A percentile compares a stretch with the other conserved stretches of the same genome.
Evolutionary conservation across 2,888 invertebrate genomes (phyloP).

Genomic region (Platycheirus rosarum): DNA sequence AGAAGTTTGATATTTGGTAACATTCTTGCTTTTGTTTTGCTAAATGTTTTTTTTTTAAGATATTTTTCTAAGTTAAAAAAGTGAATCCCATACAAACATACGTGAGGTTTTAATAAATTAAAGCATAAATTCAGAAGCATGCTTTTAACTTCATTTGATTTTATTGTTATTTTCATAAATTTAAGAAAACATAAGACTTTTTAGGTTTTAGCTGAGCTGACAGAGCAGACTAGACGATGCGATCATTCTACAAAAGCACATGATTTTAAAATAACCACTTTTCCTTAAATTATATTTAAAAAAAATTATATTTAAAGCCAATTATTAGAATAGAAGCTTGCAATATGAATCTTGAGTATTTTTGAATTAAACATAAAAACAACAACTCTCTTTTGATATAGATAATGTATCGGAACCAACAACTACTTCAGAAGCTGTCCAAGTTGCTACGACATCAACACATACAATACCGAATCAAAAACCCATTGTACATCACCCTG

Average conservation of each 20-base stretch:
- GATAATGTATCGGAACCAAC: slow-evolving; percentile 15
- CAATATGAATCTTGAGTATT: background rate
- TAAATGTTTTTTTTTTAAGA: background rate
- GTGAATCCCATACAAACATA: no score
- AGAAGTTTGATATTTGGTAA: no score
- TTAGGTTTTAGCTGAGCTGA: background rate
- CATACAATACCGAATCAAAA: slow-evolving; percentile 51
- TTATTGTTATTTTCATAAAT: background rate
- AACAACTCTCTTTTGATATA: slow-evolving; percentile 13
- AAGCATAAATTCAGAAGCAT: background rate
- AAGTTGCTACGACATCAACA: slow-evolving; percentile 25
- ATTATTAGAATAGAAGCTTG: slow-evolving; percentile 19
- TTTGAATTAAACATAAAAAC: no score
- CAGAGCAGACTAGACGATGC: background rate
- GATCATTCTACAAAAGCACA: background rate
- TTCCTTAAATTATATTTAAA: background rate
- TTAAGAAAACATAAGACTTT: background rate
- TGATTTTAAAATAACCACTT: background rate
- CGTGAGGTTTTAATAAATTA: background rate
- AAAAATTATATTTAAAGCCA: background rate
- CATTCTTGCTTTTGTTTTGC: no score
- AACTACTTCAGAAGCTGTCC: slow-evolving; percentile 34
- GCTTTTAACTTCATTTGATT: background rate
- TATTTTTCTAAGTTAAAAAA: background rate
- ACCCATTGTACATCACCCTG: slow-evolving; percentile 39